Evolutionary conservation across 2,113 vertebrate species (phyloP).

Genomic region (Empidonax traillii): DNA sequence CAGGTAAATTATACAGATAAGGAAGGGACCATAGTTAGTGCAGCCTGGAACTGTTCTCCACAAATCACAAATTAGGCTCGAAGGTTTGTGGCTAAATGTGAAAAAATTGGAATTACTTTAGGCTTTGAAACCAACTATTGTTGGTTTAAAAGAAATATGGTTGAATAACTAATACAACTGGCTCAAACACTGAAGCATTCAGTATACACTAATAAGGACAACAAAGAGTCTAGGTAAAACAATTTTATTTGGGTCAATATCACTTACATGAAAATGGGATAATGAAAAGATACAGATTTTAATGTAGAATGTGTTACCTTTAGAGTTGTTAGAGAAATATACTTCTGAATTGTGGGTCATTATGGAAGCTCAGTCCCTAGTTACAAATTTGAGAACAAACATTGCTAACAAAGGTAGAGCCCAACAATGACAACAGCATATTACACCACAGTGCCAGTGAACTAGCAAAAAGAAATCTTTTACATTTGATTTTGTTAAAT

Average conservation of each 20-base stretch:
- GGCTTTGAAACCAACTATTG: background rate
- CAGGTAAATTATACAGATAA: background rate
- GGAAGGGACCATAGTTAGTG: fast-evolving
- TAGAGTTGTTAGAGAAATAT: background rate
- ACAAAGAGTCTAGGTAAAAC: background rate
- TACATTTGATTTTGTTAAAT: background rate
- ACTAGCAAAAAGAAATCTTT: background rate
- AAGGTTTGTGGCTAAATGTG: background rate
- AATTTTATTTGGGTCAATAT: background rate
- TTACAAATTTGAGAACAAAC: background rate
- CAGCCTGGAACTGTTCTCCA: background rate
- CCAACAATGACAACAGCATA: background rate
- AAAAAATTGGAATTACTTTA: background rate
- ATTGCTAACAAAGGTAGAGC: background rate
- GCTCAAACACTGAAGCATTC: background rate
- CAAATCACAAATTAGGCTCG: background rate
- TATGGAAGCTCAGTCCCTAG: background rate
- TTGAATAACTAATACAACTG: background rate
- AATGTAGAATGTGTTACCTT: background rate
- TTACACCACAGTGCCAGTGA: background rate
- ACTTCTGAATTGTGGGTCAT: background rate
- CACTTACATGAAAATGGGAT: background rate
- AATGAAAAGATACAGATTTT: background rate
- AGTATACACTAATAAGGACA: background rate
- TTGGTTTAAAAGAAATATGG: background rate